These are phyloP conservation scores for Drosophila sproati DNA, from an alignment of 1,140 invertebrate genomes.

Conservation along the genomic window DNA sequence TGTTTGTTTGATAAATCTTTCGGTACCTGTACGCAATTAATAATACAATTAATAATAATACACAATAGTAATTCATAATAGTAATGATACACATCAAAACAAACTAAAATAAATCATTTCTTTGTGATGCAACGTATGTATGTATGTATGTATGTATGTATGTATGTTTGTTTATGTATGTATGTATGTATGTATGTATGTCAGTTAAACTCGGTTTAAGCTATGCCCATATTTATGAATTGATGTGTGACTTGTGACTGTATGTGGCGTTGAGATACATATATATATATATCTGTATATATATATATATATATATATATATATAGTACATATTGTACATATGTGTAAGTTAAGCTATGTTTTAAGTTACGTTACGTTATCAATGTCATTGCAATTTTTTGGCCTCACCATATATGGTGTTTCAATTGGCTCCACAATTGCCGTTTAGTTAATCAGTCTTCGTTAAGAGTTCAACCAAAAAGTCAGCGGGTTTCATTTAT, in stretches of 20 bases:
- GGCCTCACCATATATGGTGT: conserved; percentile 76
- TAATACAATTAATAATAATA: conserved; percentile 40
- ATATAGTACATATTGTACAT: conserved; percentile 33
- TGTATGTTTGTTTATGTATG: conserved; percentile 35
- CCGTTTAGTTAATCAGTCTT: conserved; percentile 82
- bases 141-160: conserved; percentile 30
- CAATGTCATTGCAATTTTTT: conserved; percentile 81
- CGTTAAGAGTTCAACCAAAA: conserved; percentile 81
- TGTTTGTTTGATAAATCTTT: conserved; percentile 23
- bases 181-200: conserved; percentile 37
- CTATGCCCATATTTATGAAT: conserved; percentile 68
- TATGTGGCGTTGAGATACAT: conserved; percentile 22
- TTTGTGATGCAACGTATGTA: conserved; percentile 47
- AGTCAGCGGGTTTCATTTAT: conserved; percentile 74
- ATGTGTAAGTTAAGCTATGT: conserved; percentile 66
- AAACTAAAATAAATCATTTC: conserved; percentile 31
- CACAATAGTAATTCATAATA: conserved; percentile 25
- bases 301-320: conserved; percentile 25
- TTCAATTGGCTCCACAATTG: conserved; percentile 75
- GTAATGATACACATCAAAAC: not conserved
- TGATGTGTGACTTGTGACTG: conserved; percentile 44
- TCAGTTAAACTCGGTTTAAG: conserved; percentile 79
- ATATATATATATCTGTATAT: conserved; percentile 2
- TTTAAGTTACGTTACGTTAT: conserved; percentile 53
- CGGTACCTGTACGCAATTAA: conserved; percentile 27